Evolutionary conservation across 2,797 vertebrate species (phyloP).

Genomic region (Melanotaenia trifasciata): DNA sequence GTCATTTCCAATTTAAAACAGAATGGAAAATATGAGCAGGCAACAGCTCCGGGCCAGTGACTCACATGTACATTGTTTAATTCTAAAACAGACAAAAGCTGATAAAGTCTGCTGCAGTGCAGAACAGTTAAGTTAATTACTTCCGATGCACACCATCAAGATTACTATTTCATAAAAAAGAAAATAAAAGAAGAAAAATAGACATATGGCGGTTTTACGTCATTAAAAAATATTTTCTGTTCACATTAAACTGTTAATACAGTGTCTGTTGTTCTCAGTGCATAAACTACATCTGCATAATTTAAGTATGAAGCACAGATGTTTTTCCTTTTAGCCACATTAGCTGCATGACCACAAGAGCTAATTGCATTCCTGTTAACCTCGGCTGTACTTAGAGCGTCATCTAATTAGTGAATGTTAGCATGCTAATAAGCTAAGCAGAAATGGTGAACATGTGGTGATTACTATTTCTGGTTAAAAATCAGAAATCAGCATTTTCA

Average conservation of each 20-base stretch:
- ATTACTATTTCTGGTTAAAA: neutral
- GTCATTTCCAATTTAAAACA: constrained; percentile 71
- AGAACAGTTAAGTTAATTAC: constrained; percentile 11
- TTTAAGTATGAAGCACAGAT: neutral
- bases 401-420: neutral
- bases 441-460: neutral
- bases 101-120: constrained; percentile 41
- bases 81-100: constrained; percentile 58
- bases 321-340: neutral
- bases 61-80: constrained; percentile 68
- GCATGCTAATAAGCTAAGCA: neutral
- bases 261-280: constrained; percentile 3
- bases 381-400: neutral
- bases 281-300: neutral
- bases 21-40: constrained; percentile 57
- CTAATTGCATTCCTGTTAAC: neutral
- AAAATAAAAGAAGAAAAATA: neutral
- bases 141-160: constrained; percentile 3
- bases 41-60: constrained; percentile 77
- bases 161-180: neutral
- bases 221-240: constrained; percentile 2
- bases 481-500: neutral
- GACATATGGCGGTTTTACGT: neutral
- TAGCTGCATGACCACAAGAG: neutral
- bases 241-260: neutral